A percentile compares a stretch with the other conserved stretches of the same genome.
These are phyloP conservation scores for Zaprionus capensis DNA, from an alignment of 1,140 invertebrate species.

Conservation along the genomic window DNA sequence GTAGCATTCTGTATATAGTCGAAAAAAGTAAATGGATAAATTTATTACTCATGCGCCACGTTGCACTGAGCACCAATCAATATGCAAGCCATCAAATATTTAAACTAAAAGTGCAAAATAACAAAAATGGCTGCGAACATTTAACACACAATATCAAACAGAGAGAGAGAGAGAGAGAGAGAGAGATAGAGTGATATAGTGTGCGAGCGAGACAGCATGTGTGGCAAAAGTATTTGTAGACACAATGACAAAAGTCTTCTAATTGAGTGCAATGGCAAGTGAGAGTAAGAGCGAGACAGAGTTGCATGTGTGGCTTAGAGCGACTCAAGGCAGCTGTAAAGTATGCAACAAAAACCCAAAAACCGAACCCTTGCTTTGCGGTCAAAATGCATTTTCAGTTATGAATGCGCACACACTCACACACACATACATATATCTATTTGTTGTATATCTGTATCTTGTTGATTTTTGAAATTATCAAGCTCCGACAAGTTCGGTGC, in stretches of 20 bases:
- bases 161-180: neutral
- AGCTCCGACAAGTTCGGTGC: constrained; percentile 44
- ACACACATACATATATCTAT: neutral
- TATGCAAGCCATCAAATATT: constrained; percentile 80
- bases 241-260: constrained; percentile 75
- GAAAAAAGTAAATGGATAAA: constrained; percentile 45
- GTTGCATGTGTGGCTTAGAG: neutral
- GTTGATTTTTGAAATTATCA: constrained; percentile 83
- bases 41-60: constrained; percentile 80
- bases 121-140: constrained; percentile 78
- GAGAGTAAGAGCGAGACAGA: constrained; percentile 37
- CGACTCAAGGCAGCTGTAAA: constrained; percentile 34
- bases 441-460: constrained; percentile 53
- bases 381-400: constrained; percentile 80
- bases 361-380: constrained; percentile 49
- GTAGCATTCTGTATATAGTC: neutral
- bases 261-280: constrained; percentile 77
- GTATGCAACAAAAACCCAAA: constrained; percentile 48
- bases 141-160: constrained; percentile 51
- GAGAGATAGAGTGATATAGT: no score
- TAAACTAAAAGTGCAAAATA: constrained; percentile 80
- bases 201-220: constrained; percentile 34
- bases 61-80: constrained; percentile 79
- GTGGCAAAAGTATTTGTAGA: constrained; percentile 22
- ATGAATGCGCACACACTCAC: constrained; percentile 59